Conservation (phyloP, 2,797 vertebrate species). For the Dallia pectoralis region DNA sequence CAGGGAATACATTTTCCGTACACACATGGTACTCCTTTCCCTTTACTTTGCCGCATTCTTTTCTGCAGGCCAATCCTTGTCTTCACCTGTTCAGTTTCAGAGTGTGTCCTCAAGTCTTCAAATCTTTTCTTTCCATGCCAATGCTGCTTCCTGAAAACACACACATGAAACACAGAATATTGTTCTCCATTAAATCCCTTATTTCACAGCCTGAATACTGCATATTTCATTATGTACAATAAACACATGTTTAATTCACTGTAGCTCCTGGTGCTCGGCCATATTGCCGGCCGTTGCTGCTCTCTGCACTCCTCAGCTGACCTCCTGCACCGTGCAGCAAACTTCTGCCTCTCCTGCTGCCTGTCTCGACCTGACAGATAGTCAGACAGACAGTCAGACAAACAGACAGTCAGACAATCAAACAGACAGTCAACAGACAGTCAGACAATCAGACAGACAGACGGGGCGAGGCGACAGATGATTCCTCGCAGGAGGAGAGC, state of each 20-base stretch:
- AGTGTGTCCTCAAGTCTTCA: conserved; percentile 60
- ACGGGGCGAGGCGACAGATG: neutral
- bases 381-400: too few species aligned
- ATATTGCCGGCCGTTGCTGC: conserved; percentile 58
- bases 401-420: too few species aligned
- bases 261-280: conserved; percentile 68
- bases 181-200: too few species aligned
- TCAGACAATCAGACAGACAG: conserved; percentile 7
- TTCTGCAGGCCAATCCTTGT: conserved; percentile 58
- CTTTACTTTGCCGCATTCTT: conserved; percentile 48
- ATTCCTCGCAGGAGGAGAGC: neutral
- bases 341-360: conserved; percentile 51
- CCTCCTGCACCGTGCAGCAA: conserved; percentile 58
- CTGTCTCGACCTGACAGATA: conserved; percentile 30
- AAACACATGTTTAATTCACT: conserved; percentile 44
- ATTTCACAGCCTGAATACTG: neutral
- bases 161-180: neutral
- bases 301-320: conserved; percentile 56
- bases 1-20: too few species aligned
- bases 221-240: neutral
- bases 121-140: conserved; percentile 66
- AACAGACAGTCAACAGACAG: too few species aligned
- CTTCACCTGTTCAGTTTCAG: conserved; percentile 69
- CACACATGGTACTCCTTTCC: neutral
- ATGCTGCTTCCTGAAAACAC: conserved; percentile 62